These are phyloP conservation scores for Temnothorax nylanderi DNA, from an alignment of 1,140 invertebrate genomes.

Conservation along the genomic window DNA sequence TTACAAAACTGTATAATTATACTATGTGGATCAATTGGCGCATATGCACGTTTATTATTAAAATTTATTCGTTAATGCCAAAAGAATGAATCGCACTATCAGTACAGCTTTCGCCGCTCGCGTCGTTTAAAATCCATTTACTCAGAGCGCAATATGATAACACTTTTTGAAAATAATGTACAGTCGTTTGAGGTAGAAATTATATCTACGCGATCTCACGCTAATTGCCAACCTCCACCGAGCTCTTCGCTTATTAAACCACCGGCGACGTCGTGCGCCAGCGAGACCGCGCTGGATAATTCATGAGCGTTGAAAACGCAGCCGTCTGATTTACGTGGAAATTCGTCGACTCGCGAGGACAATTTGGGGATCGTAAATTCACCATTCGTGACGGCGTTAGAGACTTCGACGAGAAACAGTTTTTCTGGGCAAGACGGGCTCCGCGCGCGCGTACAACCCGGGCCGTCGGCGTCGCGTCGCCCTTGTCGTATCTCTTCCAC, in stretches of 20 bases:
- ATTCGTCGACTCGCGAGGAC: slow-evolving; percentile 24
- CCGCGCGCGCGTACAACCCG: too few species aligned
- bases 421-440: background rate
- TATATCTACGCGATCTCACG: slow-evolving; percentile 26
- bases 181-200: slow-evolving; percentile 40
- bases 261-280: slow-evolving; percentile 24
- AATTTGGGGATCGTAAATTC: slow-evolving; percentile 41
- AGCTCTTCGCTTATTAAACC: slow-evolving; percentile 57
- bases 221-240: slow-evolving; percentile 28
- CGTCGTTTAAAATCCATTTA: slow-evolving; percentile 28
- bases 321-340: slow-evolving; percentile 29
- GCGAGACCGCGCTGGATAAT: slow-evolving; percentile 48
- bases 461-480: background rate
- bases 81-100: background rate
- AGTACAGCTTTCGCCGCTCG: background rate
- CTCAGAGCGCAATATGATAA: background rate
- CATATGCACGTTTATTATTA: background rate
- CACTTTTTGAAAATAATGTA: slow-evolving; percentile 29
- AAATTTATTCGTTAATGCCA: background rate
- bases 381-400: background rate
- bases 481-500: background rate
- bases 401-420: background rate
- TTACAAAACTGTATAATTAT: background rate
- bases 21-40: background rate
- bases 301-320: slow-evolving; percentile 42